Evolutionary conservation across 2,888 invertebrate genomes (phyloP), one percentile per base, ranked within the genome.

Genomic region (Cryptocephalus moraei): DNA sequence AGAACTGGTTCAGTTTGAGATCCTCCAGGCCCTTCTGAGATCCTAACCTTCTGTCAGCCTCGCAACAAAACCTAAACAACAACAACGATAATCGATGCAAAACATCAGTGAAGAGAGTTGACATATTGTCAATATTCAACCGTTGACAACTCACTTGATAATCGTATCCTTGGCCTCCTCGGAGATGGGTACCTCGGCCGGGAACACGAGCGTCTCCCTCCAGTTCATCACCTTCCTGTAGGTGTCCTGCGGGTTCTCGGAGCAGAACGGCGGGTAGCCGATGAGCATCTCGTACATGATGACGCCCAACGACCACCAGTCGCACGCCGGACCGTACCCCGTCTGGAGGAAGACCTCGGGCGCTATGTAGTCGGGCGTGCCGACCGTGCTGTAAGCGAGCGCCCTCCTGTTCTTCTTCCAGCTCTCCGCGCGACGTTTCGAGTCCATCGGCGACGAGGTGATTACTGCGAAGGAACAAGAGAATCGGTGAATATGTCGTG

Each of bases 211-310:
- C 1, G 97, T 97, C 68, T 99, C 96, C 56, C 94, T 80, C 99
- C 99, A 99, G 66, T 96, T 96, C 94, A 99, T 96, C 59, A 99
- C 97, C 75, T 94, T 94, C 56, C 84, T 80, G 72, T 95, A 95
- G 13, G 95, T 95, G 73, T 95, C 95, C 70, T 94, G 94, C 3
- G 94, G 93, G 60, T 91, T 96, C 73, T 99, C 97, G 48, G 97
- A 97, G 72, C 99, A 99, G 75, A 99, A 99, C 46, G 99, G 99
- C 53, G 99, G 99, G 73, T 97, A 99, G 14, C 99, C 97, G 73
- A 99, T 99, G 59, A 99, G 78, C 99, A 99, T 99, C 76, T 99
- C 99, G 74, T 97, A 99, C 99, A 99, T 99, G 62, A 99, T 99
- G 48, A 99, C 99, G 31, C 99, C 99, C 48, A 99, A 78, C 52